A percentile compares a stretch with the other conserved stretches of the same genome.
Conservation (phyloP, 2,113 vertebrate genomes). For the Spea multiplicata region DNA sequence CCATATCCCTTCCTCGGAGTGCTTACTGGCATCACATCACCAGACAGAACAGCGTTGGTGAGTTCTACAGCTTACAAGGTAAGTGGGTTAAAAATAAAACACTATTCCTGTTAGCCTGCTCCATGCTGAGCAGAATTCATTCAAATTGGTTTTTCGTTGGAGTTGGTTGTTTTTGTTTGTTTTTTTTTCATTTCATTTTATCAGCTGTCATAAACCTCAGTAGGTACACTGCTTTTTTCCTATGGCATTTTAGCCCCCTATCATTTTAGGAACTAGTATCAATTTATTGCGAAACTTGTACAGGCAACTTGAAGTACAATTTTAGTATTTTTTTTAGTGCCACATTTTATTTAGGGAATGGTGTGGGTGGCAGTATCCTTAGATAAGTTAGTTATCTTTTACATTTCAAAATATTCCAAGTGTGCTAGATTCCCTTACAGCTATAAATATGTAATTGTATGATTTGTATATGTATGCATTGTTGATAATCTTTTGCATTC, state of each 20-base stretch:
- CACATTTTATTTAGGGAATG: too few species aligned
- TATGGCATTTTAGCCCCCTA: constrained; percentile 49
- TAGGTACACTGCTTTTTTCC: constrained; percentile 48
- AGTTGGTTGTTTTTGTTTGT: constrained; percentile 44
- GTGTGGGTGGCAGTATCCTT: too few species aligned
- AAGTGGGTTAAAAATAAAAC: constrained; percentile 55
- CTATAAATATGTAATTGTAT: too few species aligned
- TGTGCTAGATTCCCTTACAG: too few species aligned
- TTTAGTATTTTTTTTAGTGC: too few species aligned
- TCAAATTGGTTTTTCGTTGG: constrained; percentile 47
- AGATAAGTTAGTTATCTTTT: too few species aligned
- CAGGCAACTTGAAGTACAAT: constrained; percentile 44
- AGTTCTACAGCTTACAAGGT: constrained; percentile 98
- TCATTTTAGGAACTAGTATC: constrained; percentile 48
- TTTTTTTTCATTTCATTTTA: constrained; percentile 52
- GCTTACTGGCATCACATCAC: constrained; percentile 98
- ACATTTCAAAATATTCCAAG: too few species aligned
- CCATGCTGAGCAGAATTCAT: constrained; percentile 39
- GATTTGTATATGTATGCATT: too few species aligned
- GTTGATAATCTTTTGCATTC: too few species aligned
- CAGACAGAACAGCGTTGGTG: constrained; percentile 92
- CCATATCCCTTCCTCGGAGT: constrained; percentile 93
- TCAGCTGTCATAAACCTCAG: constrained; percentile 48
- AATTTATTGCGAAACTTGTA: constrained; percentile 49
- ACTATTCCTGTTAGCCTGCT: constrained; percentile 25